Base-by-base conservation (phyloP, 2,888 invertebrate genomes). In the Synergus laeviventris region DNA sequence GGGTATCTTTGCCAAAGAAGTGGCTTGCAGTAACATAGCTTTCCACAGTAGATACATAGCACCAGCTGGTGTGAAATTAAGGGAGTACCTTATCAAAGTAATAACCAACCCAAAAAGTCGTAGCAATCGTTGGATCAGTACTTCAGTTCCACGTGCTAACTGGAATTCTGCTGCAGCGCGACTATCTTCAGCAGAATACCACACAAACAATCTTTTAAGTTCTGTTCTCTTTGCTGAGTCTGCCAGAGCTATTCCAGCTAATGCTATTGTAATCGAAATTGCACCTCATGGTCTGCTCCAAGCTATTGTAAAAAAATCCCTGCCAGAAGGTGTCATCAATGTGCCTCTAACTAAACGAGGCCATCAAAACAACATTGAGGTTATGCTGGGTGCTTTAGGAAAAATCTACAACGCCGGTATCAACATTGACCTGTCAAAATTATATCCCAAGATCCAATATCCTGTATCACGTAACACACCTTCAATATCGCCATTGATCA, bases 211-310 rank as follows among this genome's bases (percentile, higher is more conserved):
- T 89, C 91, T 97, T 39, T 90, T 96, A 88, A 96, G 92, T 92
- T 86, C 91, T 80, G 90, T 92, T n/a, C 92, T 93, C 90, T 97
- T 97, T 89, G 96, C 97, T 87, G 98, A 97, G 91, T 95, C 96
- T 0, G 93, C 96, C 9, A 93, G 93, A 18, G 93, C 95, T 62
- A 95, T 98, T 83, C 97, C 97, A 1, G 92, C 93, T 64, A 95
- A 97, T 87, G 96, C 97, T 0, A 93, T 97, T 79, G 94, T 95
- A 9, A 94, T 98, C 81, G 98, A 98, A 91, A 94, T 98, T 75
- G 97, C 97, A 0, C 98, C 98, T 0, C 98, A 98, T 85, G 96
- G 96, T 5, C 92, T 98, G 0, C 93, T 98, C 60, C 97, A 97
- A 88, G 96, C 97, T 0, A 96, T 98, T 85, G 92, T 98, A 9